Evolutionary conservation across 2,888 invertebrate species (phyloP).

Genomic region (Tribolium freemani): DNA sequence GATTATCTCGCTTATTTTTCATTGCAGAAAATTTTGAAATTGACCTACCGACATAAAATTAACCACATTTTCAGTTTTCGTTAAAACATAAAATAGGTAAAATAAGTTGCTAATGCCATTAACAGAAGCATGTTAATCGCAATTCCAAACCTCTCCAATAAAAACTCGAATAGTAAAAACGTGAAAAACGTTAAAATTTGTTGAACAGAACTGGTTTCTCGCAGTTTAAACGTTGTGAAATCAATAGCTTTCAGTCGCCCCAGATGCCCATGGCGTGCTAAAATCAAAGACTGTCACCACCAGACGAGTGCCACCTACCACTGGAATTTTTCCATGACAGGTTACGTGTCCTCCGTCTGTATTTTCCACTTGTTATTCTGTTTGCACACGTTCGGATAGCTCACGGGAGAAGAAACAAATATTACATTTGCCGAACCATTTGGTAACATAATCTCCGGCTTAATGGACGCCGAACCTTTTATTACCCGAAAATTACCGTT

Average conservation of each 20-base stretch:
- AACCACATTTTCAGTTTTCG: too few species aligned
- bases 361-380: constrained; percentile 30
- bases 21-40: too few species aligned
- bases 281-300: constrained; percentile 13
- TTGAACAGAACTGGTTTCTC: too few species aligned
- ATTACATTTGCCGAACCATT: constrained; percentile 36
- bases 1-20: too few species aligned
- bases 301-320: constrained; percentile 10
- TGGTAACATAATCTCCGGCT: constrained; percentile 34
- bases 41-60: too few species aligned
- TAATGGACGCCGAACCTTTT: constrained; percentile 28
- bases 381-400: constrained; percentile 30
- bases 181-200: too few species aligned
- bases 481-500: constrained; percentile 28
- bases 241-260: background rate
- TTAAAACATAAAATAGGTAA: too few species aligned
- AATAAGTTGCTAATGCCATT: too few species aligned
- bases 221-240: too few species aligned
- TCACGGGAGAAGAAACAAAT: constrained; percentile 36
- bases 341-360: constrained; percentile 14
- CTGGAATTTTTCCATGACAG: constrained; percentile 20
- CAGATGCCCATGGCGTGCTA: background rate
- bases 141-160: too few species aligned
- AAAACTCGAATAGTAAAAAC: too few species aligned
- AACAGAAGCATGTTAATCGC: too few species aligned